Evolutionary conservation across 2,888 invertebrate species (phyloP), one percentile per base, ranked within the genome.

Genomic region (Opisthograptis luteolata): DNA sequence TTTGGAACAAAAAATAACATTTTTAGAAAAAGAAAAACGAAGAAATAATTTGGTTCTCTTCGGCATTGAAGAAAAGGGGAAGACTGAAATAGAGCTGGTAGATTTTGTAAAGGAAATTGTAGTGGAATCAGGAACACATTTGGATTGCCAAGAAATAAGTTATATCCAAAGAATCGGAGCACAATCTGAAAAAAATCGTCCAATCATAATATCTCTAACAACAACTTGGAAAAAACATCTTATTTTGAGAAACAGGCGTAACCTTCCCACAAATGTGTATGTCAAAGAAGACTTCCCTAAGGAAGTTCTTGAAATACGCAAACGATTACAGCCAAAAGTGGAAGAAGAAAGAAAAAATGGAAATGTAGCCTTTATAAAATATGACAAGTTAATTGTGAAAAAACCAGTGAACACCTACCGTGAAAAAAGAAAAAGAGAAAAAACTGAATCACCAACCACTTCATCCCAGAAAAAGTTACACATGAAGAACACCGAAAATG

Each of bases 71-170:
- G 59, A 54, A 32, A 32, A 12, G 6, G 47, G 49, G 10, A 60
- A 54, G 47, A 31, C 39, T 15, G 56, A 54, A 25, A 7, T 6
- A 2, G 54, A 55, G 15, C 15, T 60, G 5, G 49, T 54, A 2
- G 52, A 60, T 28, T 24, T 24, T 14, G 30, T 56, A 8, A 60
- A 49, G 17, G 54, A 47, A 8, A 49, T 14, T 9, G 20, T 47
- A 25, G 7, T 10, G 17, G 48, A 59, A 6, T 5, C 43, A 6
- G 55, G 51, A 39, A 41, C 31, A 13, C 35, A 46, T 17, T 0
- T 56, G 13, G 35, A 52, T 25, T 49, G 45, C n/a, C 42, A 57
- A 6, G 56, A 57, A 40, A 57, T 49, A 20, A 56, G 27, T 10
- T 20, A 50, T 9, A 14, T 53, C 5, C 10, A 48, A 6, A 53